Conservation (phyloP, 2,797 vertebrate genomes). For the Sebastes iracundus region DNA sequence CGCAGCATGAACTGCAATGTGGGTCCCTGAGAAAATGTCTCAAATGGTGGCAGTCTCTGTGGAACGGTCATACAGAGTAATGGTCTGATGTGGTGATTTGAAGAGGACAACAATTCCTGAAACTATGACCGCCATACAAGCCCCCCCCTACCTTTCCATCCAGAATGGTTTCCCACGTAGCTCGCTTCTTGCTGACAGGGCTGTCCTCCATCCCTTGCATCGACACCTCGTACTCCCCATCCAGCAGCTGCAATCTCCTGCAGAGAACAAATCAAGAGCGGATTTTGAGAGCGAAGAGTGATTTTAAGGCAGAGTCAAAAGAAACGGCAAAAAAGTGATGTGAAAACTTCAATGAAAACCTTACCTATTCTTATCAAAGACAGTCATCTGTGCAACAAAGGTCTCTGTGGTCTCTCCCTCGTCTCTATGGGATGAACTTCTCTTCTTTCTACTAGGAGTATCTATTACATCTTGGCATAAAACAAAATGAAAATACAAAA, state of each 20-base stretch:
- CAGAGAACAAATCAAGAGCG: neutral
- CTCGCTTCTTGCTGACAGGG: conserved; percentile 97
- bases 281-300: too few relatives aligned
- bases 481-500: neutral
- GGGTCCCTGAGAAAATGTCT: conserved; percentile 99
- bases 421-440: conserved; percentile 89
- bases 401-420: conserved; percentile 91
- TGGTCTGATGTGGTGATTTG: neutral
- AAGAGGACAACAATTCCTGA: neutral
- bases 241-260: conserved; percentile 95
- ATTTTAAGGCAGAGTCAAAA: neutral
- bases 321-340: accelerated
- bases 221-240: conserved; percentile 98
- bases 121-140: neutral
- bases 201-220: conserved; percentile 99
- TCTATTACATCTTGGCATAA: conserved; percentile 90
- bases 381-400: conserved; percentile 97
- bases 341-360: neutral
- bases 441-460: conserved; percentile 87
- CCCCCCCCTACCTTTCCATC: conserved; percentile 90
- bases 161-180: conserved; percentile 98
- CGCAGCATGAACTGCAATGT: conserved; percentile 98
- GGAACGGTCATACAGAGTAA: neutral
- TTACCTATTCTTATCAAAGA: conserved; percentile 98
- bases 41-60: conserved; percentile 97